A percentile compares a stretch with the other conserved stretches of the same genome.
Evolutionary conservation across 2,113 vertebrate species (phyloP).

Genomic region (Lagopus muta): DNA sequence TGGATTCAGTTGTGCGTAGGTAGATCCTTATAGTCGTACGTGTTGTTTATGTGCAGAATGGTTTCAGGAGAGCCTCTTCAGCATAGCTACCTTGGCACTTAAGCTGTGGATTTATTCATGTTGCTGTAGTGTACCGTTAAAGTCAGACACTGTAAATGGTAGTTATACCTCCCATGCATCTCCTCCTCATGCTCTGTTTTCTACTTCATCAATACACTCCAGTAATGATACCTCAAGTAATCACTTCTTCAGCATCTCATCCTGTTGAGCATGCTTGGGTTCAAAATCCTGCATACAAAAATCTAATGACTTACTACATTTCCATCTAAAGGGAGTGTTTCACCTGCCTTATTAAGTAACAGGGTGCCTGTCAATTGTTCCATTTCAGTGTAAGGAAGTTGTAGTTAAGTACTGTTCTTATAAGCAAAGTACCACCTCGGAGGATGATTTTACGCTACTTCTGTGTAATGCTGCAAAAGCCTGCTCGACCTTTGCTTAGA

Average conservation of each 20-base stretch:
- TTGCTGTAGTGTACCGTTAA: not conserved
- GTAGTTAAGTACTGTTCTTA: not conserved
- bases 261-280: not conserved
- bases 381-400: not conserved
- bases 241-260: not conserved
- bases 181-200: not conserved
- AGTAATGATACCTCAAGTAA: not conserved
- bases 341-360: not conserved
- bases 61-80: slow-evolving; percentile 15
- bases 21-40: not conserved
- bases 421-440: not conserved
- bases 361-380: not conserved
- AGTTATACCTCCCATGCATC: not conserved
- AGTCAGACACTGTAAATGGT: not conserved
- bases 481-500: not conserved
- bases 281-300: slow-evolving; percentile 12
- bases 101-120: not conserved
- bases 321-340: not conserved
- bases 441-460: not conserved
- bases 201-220: slow-evolving; percentile 10
- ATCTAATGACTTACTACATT: not conserved
- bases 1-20: accelerated
- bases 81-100: not conserved
- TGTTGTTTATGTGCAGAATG: not conserved
- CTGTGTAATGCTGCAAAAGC: not conserved